Base-by-base conservation (phyloP, 1,140 invertebrate genomes). In the Tetragonula clypearis region DNA sequence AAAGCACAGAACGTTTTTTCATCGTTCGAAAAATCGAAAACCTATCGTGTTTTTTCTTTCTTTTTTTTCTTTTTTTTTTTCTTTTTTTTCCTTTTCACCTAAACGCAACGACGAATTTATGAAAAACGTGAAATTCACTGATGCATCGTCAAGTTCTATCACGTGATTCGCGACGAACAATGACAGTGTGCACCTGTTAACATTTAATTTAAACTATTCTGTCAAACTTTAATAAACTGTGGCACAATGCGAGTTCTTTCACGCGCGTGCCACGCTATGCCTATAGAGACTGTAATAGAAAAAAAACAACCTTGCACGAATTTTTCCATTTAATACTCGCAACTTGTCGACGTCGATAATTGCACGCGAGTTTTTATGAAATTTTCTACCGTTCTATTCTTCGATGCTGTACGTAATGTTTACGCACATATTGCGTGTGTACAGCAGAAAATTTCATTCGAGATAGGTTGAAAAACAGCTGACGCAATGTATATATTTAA, bases 1-100 rank as follows among this genome's bases (percentile, higher is more conserved):
- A 86, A 86, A 86, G 14, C n/a, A n/a, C 56, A 8, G 65, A 56
- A 82, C 60, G 30, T 62, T 71, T 83, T 77, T 72, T n/a, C 84
- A 76, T 23, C 71, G 65, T 35, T 35, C 23, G 55, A 79, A 88
- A 87, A 82, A 82, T 58, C 80, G 76, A 79, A 71, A 35, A 71
- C 23, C 15, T 41, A 9, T 15, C 9, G 35, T 30, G 6, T 19
- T 72, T 72, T 62, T n/a, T 12, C 11, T n/a, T 49, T 9, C 0
- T 49, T 49, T 8, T 49, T 49, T 9, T 49, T 8, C 6, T 8
- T 11, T 49, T 49, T 49, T 41, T 41, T 5, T 41, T 41, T 41
- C 6, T 41, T 41, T 41, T 41, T 41, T 41, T 41, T 41, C 49
- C 17, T 35, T 76, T 83, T 30, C 21, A 53, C 12, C 55, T 6